A percentile compares a stretch with the other conserved stretches of the same genome.
Conservation (phyloP, 1,140 invertebrate species). For the Brachionus plicatilis region DNA sequence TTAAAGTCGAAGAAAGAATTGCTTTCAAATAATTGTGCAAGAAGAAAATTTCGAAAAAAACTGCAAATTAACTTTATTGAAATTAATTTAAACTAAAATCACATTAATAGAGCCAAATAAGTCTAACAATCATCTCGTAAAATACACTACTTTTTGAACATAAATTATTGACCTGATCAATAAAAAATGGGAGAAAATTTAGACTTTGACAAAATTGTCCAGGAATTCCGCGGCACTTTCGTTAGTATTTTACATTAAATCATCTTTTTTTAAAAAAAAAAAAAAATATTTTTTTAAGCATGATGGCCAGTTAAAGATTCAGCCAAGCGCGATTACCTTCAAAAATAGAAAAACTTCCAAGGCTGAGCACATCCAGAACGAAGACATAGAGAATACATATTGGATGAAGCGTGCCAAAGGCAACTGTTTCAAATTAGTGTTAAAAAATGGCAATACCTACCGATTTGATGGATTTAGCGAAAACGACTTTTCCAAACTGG, state of each 20-base stretch:
- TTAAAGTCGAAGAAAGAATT: background rate
- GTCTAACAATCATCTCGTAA: background rate
- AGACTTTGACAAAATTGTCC: constrained; percentile 33
- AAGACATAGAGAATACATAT: constrained; percentile 40
- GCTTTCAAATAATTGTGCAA: background rate
- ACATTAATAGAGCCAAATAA: background rate
- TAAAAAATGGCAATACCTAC: constrained; percentile 82
- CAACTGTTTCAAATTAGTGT: constrained; percentile 79
- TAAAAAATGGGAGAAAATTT: constrained; percentile 3
- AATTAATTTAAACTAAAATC: background rate
- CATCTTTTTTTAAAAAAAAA: background rate
- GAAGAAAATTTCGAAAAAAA: background rate
- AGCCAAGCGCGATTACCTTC: constrained; percentile 7
- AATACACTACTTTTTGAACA: background rate
- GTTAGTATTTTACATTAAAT: background rate
- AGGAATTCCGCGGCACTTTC: constrained; percentile 28
- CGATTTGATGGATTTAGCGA: constrained; percentile 91
- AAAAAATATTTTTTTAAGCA: background rate
- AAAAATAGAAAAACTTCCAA: constrained; percentile 33
- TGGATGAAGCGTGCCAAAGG: constrained; percentile 84
- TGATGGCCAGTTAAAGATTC: constrained; percentile 21
- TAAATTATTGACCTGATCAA: background rate
- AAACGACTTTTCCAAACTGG: constrained; percentile 60
- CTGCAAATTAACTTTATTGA: background rate
- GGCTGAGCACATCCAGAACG: constrained; percentile 9